phyloP scores from a whole-genome alignment of 2,113 vertebrate species.

The Sapajus apella region DNA sequence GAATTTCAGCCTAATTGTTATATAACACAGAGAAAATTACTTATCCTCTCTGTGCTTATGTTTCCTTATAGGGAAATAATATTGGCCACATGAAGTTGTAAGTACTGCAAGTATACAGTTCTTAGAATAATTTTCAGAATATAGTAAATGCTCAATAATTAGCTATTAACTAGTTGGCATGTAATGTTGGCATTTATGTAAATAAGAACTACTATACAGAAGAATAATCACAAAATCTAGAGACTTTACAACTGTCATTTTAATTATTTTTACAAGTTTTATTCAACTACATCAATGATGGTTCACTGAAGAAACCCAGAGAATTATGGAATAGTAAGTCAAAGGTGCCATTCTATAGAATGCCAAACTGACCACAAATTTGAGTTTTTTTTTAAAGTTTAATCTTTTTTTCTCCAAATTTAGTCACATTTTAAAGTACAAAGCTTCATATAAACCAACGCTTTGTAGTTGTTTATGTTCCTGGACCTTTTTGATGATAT shows the following conservation, averaged over 20 bases:
- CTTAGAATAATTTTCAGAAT: neutral
- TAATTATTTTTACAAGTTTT: neutral
- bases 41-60: neutral
- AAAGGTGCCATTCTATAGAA: neutral
- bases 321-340: neutral
- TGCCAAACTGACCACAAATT: neutral
- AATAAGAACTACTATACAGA: neutral
- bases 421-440: neutral
- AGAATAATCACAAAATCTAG: slow-evolving; percentile 7
- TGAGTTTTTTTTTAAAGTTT: neutral
- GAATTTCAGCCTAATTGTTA: neutral
- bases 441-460: neutral
- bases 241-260: neutral
- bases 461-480: neutral
- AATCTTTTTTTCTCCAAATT: slow-evolving; percentile 11
- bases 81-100: neutral
- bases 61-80: neutral
- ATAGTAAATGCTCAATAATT: neutral
- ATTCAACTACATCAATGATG: neutral
- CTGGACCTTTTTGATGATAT: neutral
- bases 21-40: neutral
- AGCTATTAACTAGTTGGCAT: neutral
- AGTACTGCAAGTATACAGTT: neutral
- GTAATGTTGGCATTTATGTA: slow-evolving; percentile 22
- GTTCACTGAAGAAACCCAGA: neutral